A percentile compares a stretch with the other conserved stretches of the same genome.
Evolutionary conservation across 2,113 vertebrate genomes (phyloP).

Genomic region (Zosterops pallidus): DNA sequence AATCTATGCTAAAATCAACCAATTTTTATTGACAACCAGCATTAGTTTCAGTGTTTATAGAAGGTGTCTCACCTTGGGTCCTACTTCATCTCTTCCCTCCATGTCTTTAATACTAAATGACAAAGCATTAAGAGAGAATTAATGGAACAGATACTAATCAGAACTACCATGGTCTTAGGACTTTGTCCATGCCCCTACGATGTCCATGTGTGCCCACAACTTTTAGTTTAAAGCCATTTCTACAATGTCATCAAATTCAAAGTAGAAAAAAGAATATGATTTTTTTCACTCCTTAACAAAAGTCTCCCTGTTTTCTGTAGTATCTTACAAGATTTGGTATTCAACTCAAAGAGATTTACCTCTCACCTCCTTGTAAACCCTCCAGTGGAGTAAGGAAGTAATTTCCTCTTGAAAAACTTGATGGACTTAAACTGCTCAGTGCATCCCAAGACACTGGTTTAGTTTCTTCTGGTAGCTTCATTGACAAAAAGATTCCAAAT

Average conservation of each 20-base stretch:
- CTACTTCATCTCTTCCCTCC: neutral
- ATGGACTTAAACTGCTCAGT: neutral
- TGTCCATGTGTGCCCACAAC: neutral
- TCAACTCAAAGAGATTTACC: neutral
- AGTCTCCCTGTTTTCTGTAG: neutral
- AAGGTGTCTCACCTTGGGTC: neutral
- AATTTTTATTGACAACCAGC: neutral
- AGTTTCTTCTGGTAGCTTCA: neutral
- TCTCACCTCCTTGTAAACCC: neutral
- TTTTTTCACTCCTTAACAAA: neutral
- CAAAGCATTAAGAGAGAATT: neutral
- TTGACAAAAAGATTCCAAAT: neutral
- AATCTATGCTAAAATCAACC: neutral
- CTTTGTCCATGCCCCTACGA: neutral
- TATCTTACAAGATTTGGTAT: neutral
- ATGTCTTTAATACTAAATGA: neutral
- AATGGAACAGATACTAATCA: neutral
- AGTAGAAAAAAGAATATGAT: neutral
- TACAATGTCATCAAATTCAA: neutral
- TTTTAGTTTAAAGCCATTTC: neutral
- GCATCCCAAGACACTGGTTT: neutral
- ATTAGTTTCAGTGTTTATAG: neutral
- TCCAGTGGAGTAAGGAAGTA: neutral
- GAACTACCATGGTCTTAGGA: neutral
- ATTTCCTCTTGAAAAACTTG: neutral